These are phyloP conservation scores for Vimba vimba DNA, from an alignment of 2,113 vertebrate genomes.

Conservation along the genomic window DNA sequence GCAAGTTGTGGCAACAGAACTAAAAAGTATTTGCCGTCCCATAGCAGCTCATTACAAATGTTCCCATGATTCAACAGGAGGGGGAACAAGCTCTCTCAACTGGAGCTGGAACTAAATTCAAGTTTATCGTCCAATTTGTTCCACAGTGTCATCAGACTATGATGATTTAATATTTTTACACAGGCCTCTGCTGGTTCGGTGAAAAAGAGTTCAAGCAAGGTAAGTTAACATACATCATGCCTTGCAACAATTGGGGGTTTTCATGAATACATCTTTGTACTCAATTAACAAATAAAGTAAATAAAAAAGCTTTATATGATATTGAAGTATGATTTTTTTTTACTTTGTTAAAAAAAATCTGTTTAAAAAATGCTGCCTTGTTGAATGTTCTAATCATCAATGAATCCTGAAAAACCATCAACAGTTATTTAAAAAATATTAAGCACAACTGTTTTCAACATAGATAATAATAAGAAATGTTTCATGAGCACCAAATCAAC, in stretches of 20 bases:
- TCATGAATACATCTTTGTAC: neutral
- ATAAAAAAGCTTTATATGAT: neutral
- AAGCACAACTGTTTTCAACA: neutral
- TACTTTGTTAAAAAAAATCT: neutral
- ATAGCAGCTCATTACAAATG: slow-evolving; percentile 42
- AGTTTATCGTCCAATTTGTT: slow-evolving; percentile 54
- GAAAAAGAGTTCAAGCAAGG: neutral
- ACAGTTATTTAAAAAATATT: neutral
- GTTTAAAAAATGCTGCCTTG: neutral
- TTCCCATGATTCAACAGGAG: slow-evolving; percentile 48
- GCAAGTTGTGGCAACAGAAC: slow-evolving; percentile 26
- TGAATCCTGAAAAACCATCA: neutral
- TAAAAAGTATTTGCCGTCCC: slow-evolving; percentile 20
- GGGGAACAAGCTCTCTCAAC: slow-evolving; percentile 29
- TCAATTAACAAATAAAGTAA: neutral
- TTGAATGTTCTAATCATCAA: neutral
- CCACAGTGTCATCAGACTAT: slow-evolving; percentile 40
- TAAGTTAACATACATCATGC: neutral
- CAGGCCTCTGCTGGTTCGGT: neutral
- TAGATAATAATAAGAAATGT: neutral
- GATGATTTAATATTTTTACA: slow-evolving; percentile 52
- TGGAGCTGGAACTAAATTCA: slow-evolving; percentile 52
- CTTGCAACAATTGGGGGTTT: neutral
- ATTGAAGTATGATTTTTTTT: neutral
- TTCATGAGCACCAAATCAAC: neutral